phyloP scores from a whole-genome alignment of 1,140 invertebrate species.

The Panulirus ornatus region DNA sequence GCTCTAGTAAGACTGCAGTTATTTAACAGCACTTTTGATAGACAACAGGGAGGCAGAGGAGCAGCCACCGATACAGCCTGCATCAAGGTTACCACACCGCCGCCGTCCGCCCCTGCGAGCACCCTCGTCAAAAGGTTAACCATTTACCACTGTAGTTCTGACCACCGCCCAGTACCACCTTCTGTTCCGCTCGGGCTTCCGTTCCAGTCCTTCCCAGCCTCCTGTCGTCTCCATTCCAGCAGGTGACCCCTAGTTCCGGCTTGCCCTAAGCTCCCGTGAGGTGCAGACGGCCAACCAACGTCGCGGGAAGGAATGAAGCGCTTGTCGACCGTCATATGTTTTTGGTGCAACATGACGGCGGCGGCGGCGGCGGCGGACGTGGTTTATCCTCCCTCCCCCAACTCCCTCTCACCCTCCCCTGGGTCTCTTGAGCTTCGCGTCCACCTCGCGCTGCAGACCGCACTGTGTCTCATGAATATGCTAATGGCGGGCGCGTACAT shows the following conservation, averaged over 20 bases:
- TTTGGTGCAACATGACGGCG: neutral
- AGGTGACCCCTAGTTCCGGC: neutral
- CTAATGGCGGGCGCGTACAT: neutral
- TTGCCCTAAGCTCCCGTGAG: neutral
- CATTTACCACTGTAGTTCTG: no score
- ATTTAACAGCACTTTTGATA: no score
- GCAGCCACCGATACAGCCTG: no score
- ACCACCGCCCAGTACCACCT: neutral
- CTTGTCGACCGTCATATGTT: neutral
- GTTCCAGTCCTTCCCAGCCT: neutral
- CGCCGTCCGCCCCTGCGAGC: no score
- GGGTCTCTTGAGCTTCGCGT: neutral
- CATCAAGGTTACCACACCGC: no score
- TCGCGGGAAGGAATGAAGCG: neutral
- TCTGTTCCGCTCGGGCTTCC: neutral
- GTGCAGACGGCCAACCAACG: neutral
- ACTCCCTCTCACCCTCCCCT: neutral
- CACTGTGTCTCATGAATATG: neutral
- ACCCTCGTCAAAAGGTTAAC: no score
- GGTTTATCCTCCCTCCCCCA: constrained; percentile 1
- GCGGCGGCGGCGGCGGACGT: neutral
- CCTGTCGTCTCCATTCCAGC: neutral
- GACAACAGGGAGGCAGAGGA: no score
- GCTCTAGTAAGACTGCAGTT: no score
- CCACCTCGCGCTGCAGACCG: neutral